Conservation (phyloP, 2,888 invertebrate species). For the Coremacera marginata region DNA sequence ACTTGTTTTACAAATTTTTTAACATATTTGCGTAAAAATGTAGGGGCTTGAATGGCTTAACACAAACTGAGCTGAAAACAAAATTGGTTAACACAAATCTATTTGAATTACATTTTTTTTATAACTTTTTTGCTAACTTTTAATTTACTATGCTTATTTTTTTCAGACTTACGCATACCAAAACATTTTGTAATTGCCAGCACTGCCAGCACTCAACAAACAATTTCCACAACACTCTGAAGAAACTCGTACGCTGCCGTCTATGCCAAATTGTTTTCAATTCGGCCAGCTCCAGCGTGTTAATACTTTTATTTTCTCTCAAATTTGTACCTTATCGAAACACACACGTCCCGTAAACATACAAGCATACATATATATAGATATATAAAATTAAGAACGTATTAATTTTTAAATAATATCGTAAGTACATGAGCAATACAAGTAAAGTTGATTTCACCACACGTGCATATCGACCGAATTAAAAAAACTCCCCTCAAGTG, state of each 20-base stretch:
- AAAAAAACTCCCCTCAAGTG: conserved; percentile 27
- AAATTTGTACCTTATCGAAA: conserved; percentile 36
- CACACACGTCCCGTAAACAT: conserved; percentile 35
- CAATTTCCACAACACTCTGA: conserved; percentile 9
- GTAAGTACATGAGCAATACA: conserved; percentile 2
- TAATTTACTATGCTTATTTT: neutral
- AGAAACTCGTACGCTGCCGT: conserved; percentile 4
- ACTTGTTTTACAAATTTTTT: too few relatives aligned
- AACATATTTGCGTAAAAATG: too few relatives aligned
- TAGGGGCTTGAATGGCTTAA: too few relatives aligned
- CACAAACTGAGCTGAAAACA: too few relatives aligned
- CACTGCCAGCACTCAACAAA: conserved; percentile 25
- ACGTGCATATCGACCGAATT: neutral
- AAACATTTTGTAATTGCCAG: conserved; percentile 4
- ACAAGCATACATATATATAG: neutral
- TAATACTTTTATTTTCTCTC: neutral
- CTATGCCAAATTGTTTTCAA: conserved; percentile 23
- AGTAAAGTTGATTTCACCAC: neutral
- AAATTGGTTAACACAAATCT: too few relatives aligned
- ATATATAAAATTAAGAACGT: conserved; percentile 23
- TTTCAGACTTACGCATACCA: conserved; percentile 35
- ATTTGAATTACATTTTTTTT: too few relatives aligned
- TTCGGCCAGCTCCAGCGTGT: conserved; percentile 9
- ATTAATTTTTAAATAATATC: conserved; percentile 16
- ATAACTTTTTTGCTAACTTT: neutral